Conservation (phyloP, 2,113 vertebrate species). For the Melanerpes formicivorus region DNA sequence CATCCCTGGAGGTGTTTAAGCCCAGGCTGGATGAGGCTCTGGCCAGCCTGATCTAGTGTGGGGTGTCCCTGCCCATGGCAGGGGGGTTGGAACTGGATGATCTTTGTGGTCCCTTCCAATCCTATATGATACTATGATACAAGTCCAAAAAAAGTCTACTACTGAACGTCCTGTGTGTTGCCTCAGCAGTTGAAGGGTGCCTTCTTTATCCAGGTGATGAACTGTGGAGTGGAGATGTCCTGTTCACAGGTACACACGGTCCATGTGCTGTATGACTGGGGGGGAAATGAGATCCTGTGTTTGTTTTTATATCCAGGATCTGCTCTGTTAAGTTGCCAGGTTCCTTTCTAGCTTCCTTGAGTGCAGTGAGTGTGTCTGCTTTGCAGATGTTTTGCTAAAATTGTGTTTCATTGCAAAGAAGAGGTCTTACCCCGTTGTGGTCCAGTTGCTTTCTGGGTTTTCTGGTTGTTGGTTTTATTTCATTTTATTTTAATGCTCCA, state of each 20-base stretch:
- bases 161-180: neutral
- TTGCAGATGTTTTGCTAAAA: conserved; percentile 26
- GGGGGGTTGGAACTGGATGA: too few species aligned
- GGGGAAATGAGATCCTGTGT: neutral
- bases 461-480: neutral
- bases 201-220: neutral
- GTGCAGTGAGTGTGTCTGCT: conserved; percentile 6
- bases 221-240: neutral
- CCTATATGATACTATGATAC: too few species aligned
- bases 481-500: neutral
- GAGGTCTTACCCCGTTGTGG: neutral
- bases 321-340: neutral
- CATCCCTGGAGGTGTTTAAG: too few species aligned
- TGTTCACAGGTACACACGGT: neutral
- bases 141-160: neutral
- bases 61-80: too few species aligned
- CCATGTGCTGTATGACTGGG: neutral
- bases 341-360: conserved; percentile 6
- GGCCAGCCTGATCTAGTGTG: too few species aligned
- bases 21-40: too few species aligned
- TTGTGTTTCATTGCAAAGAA: neutral
- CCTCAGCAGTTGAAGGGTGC: neutral
- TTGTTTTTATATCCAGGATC: conserved; percentile 16
- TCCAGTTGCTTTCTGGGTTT: neutral
- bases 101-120: too few species aligned